Conservation (phyloP, 2,797 vertebrate species). For the Syngnathus acus region DNA sequence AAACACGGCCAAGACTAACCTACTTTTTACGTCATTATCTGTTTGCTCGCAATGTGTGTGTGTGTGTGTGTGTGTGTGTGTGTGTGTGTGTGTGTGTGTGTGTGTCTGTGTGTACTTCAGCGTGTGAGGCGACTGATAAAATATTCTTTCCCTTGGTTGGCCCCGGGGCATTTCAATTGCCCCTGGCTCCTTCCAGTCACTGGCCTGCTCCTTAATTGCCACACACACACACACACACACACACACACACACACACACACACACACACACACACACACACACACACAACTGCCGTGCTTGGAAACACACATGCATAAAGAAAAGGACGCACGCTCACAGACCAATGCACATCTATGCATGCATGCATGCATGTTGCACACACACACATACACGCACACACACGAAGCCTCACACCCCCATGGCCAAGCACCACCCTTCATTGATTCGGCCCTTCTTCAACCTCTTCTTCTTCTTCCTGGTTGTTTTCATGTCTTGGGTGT, state of each 20-base stretch:
- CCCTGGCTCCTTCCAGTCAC: conserved; percentile 90
- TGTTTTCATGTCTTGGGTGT: not conserved
- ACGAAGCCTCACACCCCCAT: conserved; percentile 1
- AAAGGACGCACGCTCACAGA: conserved; percentile 44
- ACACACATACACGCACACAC: conserved; percentile 31
- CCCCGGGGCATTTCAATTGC: conserved; percentile 91
- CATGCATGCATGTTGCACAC: conserved; percentile 53
- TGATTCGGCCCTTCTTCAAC: conserved; percentile 40
- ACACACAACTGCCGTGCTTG: conserved; percentile 79
- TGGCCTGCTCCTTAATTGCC: conserved; percentile 98
- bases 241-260: conserved; percentile 74
- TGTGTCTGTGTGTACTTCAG: conserved; percentile 44
- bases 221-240: conserved; percentile 80
- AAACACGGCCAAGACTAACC: conserved; percentile 37
- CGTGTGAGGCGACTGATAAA: conserved; percentile 64
- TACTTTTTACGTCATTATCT: conserved; percentile 58
- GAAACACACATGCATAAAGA: conserved; percentile 66
- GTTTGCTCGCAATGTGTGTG: conserved; percentile 31
- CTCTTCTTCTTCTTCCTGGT: conserved; percentile 22
- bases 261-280: conserved; percentile 77
- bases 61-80: conserved; percentile 35
- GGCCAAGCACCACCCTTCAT: conserved; percentile 44
- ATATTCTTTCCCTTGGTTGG: conserved; percentile 78
- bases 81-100: conserved; percentile 32
- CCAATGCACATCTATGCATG: conserved; percentile 61